Base-by-base conservation (phyloP, 2,888 invertebrate species). In the Lacanobia oleracea region DNA sequence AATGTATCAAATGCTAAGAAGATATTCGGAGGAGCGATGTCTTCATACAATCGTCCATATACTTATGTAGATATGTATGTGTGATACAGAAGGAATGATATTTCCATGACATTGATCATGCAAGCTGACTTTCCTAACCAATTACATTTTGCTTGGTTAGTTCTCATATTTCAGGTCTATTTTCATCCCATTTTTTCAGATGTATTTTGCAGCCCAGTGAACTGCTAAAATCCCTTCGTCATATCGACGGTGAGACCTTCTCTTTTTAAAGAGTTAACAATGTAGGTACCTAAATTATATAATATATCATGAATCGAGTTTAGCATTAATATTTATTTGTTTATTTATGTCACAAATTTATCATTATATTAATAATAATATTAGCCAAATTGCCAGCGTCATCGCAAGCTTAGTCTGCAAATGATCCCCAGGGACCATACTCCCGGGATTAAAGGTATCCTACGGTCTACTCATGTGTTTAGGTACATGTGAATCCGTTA, bases 201-300 rank as follows among this genome's bases (percentile, higher is more conserved):
- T 37, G 45, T 37, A 37, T 63, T 51, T 45, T 48, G 45, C 65
- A 27, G 66, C 45, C n/a, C 53, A 40, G 10, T 75, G 72, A 75
- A 33, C 75, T 37, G 37, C 23, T 40, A 63, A 75, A 27, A 37
- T 2, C 37, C 37, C 18, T 54, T 40, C 14, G 48, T 21, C 37
- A 21, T 21, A 66, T 66, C 66, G 16, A 37, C n/a, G 23, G 33
- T 10, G 27, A 14, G 3, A 66, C 45, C 21, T 53, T 65, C 64
- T 65, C n/a, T 53, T 53, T 53, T 23, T 63, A 43, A 48, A 50
- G 21, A 40, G 16, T 33, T 4, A 21, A 23, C 14, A 23, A 27
- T 33, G 10, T 33, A n/a, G n/a, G n/a, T n/a, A 33, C 18, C 56
- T 3, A 27, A 54, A 14, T 53, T 51, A 33, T 14, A 6, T 45